Evolutionary conservation across 2,113 vertebrate species (phyloP).

Genomic region (Ursus arctos): DNA sequence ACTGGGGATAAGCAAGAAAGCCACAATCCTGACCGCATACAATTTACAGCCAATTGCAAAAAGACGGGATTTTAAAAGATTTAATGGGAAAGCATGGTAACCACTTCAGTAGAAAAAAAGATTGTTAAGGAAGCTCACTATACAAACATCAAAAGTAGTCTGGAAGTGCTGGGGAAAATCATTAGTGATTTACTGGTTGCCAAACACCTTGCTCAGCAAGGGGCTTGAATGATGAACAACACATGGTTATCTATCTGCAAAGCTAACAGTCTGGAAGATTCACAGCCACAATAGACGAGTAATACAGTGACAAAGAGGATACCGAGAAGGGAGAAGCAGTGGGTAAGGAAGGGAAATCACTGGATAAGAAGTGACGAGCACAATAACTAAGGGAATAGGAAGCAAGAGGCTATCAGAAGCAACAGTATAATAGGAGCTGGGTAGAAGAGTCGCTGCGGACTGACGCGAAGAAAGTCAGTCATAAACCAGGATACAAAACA

Average conservation of each 20-base stretch:
- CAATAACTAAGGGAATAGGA: background rate
- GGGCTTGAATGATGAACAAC: background rate
- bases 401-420: background rate
- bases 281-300: background rate
- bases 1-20: background rate
- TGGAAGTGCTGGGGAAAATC: background rate
- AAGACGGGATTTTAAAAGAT: constrained; percentile 18
- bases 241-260: background rate
- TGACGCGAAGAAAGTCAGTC: background rate
- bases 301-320: background rate
- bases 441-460: background rate
- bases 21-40: background rate
- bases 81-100: background rate
- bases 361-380: background rate
- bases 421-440: background rate
- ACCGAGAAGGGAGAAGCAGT: background rate
- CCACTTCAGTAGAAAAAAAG: background rate
- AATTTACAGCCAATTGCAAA: background rate
- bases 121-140: background rate
- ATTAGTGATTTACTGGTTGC: background rate
- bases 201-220: background rate
- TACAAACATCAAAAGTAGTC: background rate
- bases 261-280: background rate
- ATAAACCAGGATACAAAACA: background rate
- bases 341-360: background rate